Conservation (phyloP, 2,113 vertebrate genomes). For the Hippotragus niger region DNA sequence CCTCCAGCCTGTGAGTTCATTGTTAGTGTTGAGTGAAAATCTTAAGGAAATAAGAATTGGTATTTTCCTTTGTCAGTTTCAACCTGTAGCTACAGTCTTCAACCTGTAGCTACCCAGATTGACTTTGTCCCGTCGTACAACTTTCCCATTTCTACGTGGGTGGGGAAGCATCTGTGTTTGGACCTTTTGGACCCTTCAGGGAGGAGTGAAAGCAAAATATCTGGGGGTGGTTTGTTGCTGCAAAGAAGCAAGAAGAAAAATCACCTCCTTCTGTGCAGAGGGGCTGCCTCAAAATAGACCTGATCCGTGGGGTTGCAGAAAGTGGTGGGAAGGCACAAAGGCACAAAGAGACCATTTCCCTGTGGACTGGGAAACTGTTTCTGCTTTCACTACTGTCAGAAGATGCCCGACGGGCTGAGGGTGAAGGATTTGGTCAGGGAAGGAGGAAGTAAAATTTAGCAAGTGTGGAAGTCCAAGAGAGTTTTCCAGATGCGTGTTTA, state of each 20-base stretch:
- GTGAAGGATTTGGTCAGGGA: background rate
- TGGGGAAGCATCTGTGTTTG: background rate
- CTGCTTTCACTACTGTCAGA: background rate
- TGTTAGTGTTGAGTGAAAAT: background rate
- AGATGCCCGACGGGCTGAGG: background rate
- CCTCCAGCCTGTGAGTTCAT: background rate
- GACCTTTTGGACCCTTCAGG: background rate
- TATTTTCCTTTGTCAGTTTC: background rate
- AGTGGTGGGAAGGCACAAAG: background rate
- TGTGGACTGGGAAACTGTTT: too few species aligned
- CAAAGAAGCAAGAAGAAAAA: background rate
- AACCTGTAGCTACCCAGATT: background rate
- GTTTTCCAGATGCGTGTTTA: background rate
- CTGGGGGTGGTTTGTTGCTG: background rate
- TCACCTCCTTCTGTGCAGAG: background rate
- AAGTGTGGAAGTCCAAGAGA: background rate
- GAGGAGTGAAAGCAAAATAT: background rate
- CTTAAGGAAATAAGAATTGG: background rate
- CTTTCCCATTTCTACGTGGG: background rate
- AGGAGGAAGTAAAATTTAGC: background rate
- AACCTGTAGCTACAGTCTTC: background rate
- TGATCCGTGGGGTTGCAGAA: background rate
- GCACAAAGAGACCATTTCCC: background rate
- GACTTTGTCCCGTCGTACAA: background rate
- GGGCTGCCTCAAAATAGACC: background rate